Evolutionary conservation across 2,888 invertebrate species (phyloP), one percentile per base, ranked within the genome.

Genomic region (Lymantria monacha): DNA sequence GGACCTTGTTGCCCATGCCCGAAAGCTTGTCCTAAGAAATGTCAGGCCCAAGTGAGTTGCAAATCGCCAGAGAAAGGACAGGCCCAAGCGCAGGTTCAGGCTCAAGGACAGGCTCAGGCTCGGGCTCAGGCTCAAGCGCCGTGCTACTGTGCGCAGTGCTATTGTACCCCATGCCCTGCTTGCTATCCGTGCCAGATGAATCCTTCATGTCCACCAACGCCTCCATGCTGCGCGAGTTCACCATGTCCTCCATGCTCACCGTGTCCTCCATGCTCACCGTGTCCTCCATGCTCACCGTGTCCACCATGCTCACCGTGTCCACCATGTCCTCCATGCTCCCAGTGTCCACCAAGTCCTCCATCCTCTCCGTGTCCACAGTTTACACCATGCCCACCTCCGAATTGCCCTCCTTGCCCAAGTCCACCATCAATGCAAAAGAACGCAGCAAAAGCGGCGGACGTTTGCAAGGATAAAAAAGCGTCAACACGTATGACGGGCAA

Each of bases 321-420:
- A 0, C 70, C 22, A 3, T 62, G 60, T 64, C 13, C 68, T 10
- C 69, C 71, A 0, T 69, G 70, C 30, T 58, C 63, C 2, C 66
- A 65, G 0, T 69, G 65, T 22, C 61, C 69, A 11, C 64, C 59
- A 46, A 66, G 69, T 30, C 57, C 63, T 0, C 70, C 22, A 3
- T 62, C 59, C 65, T 14, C 68, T 10, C 69, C 71, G 0, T 69
- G 70, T 33, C 59, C 63, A 3, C 66, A 65, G 0, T 69, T 65
- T 22, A 62, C 69, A 11, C 64, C 59, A 46, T 67, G 69, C 36
- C 57, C 63, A 0, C 70, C 22, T n/a, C n/a, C n/a, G n/a, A n/a
- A n/a, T n/a, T 67, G 69, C 36, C 57, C 63, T 0, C 54, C 59
- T 38, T 59, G 57, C 44, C 72, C 48, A 33, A 42, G 51, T 48